Evolutionary conservation across 2,113 vertebrate genomes (phyloP).

Genomic region (Istiophorus platypterus): DNA sequence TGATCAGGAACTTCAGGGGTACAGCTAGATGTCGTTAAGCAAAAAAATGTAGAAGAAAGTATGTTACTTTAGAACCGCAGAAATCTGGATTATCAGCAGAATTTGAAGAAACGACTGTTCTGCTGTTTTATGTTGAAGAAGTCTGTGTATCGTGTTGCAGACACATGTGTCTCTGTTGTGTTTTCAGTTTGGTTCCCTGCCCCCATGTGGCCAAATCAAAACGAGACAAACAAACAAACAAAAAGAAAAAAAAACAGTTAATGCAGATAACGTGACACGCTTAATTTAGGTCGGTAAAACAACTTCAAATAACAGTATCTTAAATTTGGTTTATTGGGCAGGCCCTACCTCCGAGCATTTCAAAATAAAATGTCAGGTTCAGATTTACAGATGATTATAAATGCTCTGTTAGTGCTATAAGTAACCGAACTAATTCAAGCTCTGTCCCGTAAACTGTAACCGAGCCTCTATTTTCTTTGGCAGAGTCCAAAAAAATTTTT

Average conservation of each 20-base stretch:
- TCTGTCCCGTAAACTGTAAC: neutral
- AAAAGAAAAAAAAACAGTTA: neutral
- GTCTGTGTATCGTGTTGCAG: no score
- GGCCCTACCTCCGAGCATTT: neutral
- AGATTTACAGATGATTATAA: conserved; percentile 2
- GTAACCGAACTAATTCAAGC: neutral
- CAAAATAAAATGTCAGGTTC: conserved; percentile 5
- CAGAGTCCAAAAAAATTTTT: conserved; percentile 16
- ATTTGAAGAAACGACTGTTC: no score
- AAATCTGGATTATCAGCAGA: no score
- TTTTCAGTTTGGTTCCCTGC: neutral
- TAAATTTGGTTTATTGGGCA: neutral
- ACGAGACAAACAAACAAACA: no score
- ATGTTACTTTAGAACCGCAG: no score
- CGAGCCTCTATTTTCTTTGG: neutral
- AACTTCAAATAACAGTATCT: neutral
- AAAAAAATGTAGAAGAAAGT: no score
- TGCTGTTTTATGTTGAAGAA: no score
- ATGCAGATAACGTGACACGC: neutral
- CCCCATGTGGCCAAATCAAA: neutral
- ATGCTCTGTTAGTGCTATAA: neutral
- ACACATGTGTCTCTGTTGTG: neutral
- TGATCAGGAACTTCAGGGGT: neutral
- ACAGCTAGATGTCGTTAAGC: no score
- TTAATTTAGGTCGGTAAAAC: neutral